Base-by-base conservation (phyloP, 2,888 invertebrate species). In the Anoplius nigerrimus region DNA sequence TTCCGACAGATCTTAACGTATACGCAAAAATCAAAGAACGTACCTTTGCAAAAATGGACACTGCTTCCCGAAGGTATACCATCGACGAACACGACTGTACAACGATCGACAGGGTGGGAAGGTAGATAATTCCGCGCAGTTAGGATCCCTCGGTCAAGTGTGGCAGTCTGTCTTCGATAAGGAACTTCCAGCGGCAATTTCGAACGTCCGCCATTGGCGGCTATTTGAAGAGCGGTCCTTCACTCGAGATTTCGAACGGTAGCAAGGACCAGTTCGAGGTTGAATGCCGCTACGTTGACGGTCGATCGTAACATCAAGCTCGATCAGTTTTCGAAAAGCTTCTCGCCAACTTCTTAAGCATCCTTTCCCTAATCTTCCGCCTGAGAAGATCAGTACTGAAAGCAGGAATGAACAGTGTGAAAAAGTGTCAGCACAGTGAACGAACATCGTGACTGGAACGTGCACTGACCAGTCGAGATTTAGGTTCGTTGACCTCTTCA, bases 91-190 rank as follows among this genome's bases (percentile, higher is more conserved):
- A 11, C 11, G 11, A 34, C 34, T 34, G 34, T 34, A 34, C 34
- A 34, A 6, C 11, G 34, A 34, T 34, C 52, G 27, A 51, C 27
- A 11, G 48, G 21, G 60, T 24, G n/a, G 21, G 34, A 34, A 54
- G 5, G 22, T 16, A n/a, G 11, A n/a, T 24, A 27, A n/a, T 52
- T 21, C 53, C 48, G 53, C 43, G 22, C 64, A 69, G 61, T 61
- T 62, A 54, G 62, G 62, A 68, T 69, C 56, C 71, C 63, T 76
- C 77, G 71, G 75, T 84, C 84, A 82, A 84, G 84, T 84, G 84
- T 84, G 84, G 80, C 69, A 55, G 77, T 79, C 78, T 79, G 78
- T 74, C 54, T 67, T 67, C 69, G 80, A 80, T 82, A 83, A 84
- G 77, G 62, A 69, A 69, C 82, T 81, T 78, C 81, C 84, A 81